Evolutionary conservation across 2,888 invertebrate species (phyloP).

Genomic region (Drymonia ruficornis): DNA sequence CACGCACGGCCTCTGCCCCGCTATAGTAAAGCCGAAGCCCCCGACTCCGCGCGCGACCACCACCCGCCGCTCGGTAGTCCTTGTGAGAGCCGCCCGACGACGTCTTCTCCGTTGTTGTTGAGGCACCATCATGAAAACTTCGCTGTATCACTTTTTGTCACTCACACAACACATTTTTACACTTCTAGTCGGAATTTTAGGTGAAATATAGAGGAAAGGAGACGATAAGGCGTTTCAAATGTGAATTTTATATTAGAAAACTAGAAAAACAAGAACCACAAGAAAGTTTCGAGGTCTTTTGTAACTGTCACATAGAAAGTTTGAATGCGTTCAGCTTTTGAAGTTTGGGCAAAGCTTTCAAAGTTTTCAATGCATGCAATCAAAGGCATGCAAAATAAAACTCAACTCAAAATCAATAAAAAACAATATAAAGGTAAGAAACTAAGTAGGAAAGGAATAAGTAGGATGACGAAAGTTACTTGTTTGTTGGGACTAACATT

Average conservation of each 20-base stretch:
- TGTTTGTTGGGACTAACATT: too few species aligned
- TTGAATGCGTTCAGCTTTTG: slow-evolving; percentile 53
- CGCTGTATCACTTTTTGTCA: slow-evolving; percentile 35
- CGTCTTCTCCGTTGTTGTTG: slow-evolving; percentile 78
- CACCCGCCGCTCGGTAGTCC: slow-evolving; percentile 90
- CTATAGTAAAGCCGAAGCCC: slow-evolving; percentile 99
- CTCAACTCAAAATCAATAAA: too few species aligned
- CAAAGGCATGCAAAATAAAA: too few species aligned
- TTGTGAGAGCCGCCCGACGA: slow-evolving; percentile 66
- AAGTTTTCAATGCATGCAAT: slow-evolving; percentile 7
- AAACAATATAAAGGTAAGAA: too few species aligned
- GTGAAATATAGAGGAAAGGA: slow-evolving; percentile 4
- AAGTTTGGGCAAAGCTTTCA: slow-evolving; percentile 17
- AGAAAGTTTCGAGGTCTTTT: slow-evolving; percentile 71
- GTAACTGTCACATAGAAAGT: slow-evolving; percentile 78
- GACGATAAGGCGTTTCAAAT: slow-evolving; percentile 12
- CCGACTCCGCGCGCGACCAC: slow-evolving; percentile 94
- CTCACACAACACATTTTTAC: slow-evolving; percentile 30
- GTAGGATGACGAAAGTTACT: too few species aligned
- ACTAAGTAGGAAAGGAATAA: too few species aligned
- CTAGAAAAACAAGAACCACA: slow-evolving; percentile 76
- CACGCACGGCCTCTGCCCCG: slow-evolving; percentile 98
- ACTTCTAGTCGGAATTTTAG: slow-evolving; percentile 17
- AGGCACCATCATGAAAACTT: slow-evolving; percentile 69
- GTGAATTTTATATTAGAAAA: slow-evolving; percentile 54